A percentile compares a stretch with the other conserved stretches of the same genome.
phyloP scores from a whole-genome alignment of 2,888 invertebrate species.

The Andrena chrysosceles region DNA sequence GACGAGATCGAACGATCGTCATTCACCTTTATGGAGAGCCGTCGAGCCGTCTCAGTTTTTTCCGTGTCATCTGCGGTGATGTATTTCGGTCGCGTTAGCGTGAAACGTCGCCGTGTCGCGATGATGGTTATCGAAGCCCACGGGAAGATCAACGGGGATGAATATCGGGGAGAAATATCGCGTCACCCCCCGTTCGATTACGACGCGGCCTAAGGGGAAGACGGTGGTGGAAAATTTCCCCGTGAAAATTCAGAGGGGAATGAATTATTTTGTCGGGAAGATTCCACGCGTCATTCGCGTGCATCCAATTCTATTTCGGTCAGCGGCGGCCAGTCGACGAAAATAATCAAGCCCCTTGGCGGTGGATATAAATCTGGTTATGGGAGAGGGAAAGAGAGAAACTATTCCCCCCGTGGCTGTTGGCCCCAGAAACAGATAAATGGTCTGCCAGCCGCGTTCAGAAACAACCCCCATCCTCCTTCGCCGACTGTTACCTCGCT shows the following conservation, averaged over 20 bases:
- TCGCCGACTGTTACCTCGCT: constrained; percentile 15
- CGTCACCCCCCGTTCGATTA: neutral
- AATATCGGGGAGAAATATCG: constrained; percentile 5
- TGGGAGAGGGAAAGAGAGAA: constrained; percentile 53
- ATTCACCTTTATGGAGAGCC: constrained; percentile 59
- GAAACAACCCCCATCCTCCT: constrained; percentile 63
- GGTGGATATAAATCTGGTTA: constrained; percentile 74
- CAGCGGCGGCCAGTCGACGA: constrained; percentile 31
- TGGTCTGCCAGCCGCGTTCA: constrained; percentile 71
- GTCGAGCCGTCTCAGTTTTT: constrained; percentile 57
- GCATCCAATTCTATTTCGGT: constrained; percentile 13
- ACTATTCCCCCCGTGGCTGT: constrained; percentile 69
- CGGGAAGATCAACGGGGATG: neutral
- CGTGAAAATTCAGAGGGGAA: neutral
- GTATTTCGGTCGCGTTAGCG: constrained; percentile 57
- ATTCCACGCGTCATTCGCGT: neutral
- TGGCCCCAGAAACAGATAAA: constrained; percentile 74
- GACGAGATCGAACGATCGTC: constrained; percentile 61
- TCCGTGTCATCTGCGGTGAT: constrained; percentile 54
- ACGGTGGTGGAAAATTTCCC: neutral
- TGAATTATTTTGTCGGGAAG: neutral
- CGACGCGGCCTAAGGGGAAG: neutral
- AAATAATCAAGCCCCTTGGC: constrained; percentile 69
- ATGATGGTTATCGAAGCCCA: neutral
- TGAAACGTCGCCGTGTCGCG: constrained; percentile 36